Conservation (phyloP, 2,113 vertebrate genomes). For the Seriola rivoliana region DNA sequence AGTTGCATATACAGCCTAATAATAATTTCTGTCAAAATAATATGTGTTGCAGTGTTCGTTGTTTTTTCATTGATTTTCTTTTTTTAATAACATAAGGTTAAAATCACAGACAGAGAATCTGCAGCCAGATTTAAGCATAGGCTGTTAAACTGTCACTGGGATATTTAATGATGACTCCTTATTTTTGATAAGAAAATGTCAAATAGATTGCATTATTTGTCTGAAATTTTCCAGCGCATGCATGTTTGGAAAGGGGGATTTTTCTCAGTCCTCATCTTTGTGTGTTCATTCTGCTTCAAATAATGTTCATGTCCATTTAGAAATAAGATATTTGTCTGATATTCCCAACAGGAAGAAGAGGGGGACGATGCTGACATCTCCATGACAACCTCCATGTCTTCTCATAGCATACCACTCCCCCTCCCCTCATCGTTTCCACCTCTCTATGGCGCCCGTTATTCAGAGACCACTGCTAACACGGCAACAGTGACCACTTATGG, state of each 20-base stretch:
- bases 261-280: background rate
- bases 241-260: background rate
- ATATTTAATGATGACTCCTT: background rate
- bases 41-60: background rate
- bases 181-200: background rate
- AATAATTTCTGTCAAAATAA: background rate
- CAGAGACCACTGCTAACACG: conserved; percentile 85
- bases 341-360: conserved; percentile 90
- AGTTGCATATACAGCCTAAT: background rate
- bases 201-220: background rate
- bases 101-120: background rate
- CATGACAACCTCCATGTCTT: conserved; percentile 82
- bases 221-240: background rate
- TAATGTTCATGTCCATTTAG: background rate
- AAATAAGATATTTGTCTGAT: conserved; percentile 19
- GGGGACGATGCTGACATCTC: conserved; percentile 91
- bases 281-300: background rate
- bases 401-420: conserved; percentile 88
- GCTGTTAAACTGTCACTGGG: background rate
- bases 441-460: conserved; percentile 89
- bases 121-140: background rate
- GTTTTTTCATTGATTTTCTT: too few relatives aligned
- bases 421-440: conserved; percentile 81
- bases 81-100: too few relatives aligned
- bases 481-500: conserved; percentile 77